Conservation (phyloP, 2,888 invertebrate genomes). For the Tribolium freemani region DNA sequence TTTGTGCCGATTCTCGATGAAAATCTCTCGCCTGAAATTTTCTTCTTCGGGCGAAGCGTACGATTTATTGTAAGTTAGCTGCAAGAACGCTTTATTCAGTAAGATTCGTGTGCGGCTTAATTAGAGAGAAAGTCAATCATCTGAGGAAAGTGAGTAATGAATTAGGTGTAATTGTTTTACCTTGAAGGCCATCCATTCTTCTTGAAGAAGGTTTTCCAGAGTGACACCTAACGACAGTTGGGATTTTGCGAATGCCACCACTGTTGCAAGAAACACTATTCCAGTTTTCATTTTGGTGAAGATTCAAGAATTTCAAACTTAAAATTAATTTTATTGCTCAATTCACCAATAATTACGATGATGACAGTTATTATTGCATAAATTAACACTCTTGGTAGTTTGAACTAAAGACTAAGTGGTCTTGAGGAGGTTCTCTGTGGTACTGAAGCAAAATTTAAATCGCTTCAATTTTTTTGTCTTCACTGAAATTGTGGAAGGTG, state of each 20-base stretch:
- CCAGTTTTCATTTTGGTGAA: not conserved
- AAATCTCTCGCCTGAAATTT: slow-evolving; percentile 61
- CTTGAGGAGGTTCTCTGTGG: not conserved
- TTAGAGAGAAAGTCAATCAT: slow-evolving; percentile 12
- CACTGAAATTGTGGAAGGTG: not conserved
- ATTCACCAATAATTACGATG: not conserved
- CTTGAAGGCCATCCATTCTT: slow-evolving; percentile 47
- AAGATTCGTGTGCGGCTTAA: not conserved
- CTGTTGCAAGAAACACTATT: not conserved
- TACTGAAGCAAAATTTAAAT: slow-evolving; percentile 7
- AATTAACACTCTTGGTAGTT: not conserved
- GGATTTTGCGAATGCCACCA: not conserved
- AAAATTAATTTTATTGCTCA: not conserved
- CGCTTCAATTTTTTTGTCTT: not conserved
- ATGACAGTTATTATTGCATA: not conserved
- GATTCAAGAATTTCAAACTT: not conserved
- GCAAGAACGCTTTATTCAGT: slow-evolving; percentile 36
- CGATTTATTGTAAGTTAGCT: slow-evolving; percentile 62
- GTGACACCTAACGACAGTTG: not conserved
- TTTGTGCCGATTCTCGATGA: slow-evolving; percentile 64
- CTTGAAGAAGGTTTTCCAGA: slow-evolving; percentile 33
- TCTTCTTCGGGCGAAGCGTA: slow-evolving; percentile 60
- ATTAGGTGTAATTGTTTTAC: slow-evolving; percentile 23
- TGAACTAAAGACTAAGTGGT: not conserved
- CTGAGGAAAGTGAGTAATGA: not conserved